Base-by-base conservation (phyloP, 2,797 vertebrate species). In the Argya squamiceps region DNA sequence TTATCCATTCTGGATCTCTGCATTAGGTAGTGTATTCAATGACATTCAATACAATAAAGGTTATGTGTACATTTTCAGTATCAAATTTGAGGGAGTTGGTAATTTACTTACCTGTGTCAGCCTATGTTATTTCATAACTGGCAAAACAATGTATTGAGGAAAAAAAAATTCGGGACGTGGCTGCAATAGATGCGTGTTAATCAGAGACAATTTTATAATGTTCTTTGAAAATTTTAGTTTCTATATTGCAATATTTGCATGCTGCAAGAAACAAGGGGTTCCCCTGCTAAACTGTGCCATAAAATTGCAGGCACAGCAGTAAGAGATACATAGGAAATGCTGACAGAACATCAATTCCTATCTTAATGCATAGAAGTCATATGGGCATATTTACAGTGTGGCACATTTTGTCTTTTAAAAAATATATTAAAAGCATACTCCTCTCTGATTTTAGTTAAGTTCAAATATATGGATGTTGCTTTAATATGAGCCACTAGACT, bases 1-100 rank as follows among this genome's bases (percentile, higher is more conserved):
- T 52, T 99, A 99, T 93, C 99, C 99, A 0, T 99, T 99, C 93
- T 99, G 99, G 99, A 98, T 99, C 93, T 99, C 99, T 32, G 98
- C 98, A 23, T 98, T 99, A 97, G 99, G 99, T 99, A 98, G 97
- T 50, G 5, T 37, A 17, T 52, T 46, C 3, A 27, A 6, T 71
- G 64, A 15, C 11, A 52, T 14, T 82, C 11, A 32, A 2, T 90
- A 21, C 8, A 43, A 46, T 23, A 77, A 67, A 80, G 2, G 4
- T 60, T 68, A 27, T 43, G 47, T 32, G 7, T 43, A 36, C 6
- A 11, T 88, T 81, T 74, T 75, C 36, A 70, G 12, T 73, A 44
- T 74, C 7, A 44, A 17, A 30, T 67, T 41, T 88, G 44, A 76
- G 32, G 10, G 15, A 1, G 2, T 37, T 47, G 9, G 69, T 87